Evolutionary conservation across 2,113 vertebrate species (phyloP), one percentile per base, ranked within the genome.

Genomic region (Progne subis): DNA sequence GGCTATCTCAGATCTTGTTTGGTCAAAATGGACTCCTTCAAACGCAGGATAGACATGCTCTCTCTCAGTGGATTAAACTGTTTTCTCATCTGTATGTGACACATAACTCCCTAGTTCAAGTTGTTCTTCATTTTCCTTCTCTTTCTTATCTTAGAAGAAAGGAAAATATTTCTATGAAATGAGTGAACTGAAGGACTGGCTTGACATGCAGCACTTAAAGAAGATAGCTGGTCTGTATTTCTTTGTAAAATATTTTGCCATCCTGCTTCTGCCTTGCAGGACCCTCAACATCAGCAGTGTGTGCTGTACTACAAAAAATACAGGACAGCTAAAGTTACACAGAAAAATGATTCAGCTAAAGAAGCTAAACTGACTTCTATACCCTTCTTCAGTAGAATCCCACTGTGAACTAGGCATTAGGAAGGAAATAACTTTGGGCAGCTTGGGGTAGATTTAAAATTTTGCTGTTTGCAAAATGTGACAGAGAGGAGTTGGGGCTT

Each of bases 111-210:
- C 46, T 69, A 75, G 46, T 56, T 83, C 41, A 82, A 46, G 11
- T 82, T 8, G 23, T 65, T 90, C 43, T 86, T 89, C 3, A 21
- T 64, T 61, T 86, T 69, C 29, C 47, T 70, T 83, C 39, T 68
- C 21, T 52, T 75, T n/a, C 28, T 89, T 61, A 70, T 77, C 77
- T 64, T 37, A 59, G 56, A 63, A 82, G 88, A 92, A 78, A 46
- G 18, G 31, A 84, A 91, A 79, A 87, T 5, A 1, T 76, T 72
- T 53, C 37, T 11, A 49, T 28, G 50, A 82, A 95, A n/a, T 12
- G 57, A 60, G 44, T 65, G 53, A 84, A 53, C n/a, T 72, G 63
- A 79, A 82, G 53, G 39, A 89, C 25, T 57, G n/a, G 18, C 18
- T 89, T 92, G 61, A 85, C 0, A 0, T 19, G 31, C 23, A 68